A percentile compares a stretch with the other conserved stretches of the same genome.
Conservation (phyloP, 2,888 invertebrate species). For the Lycaena phlaeas region DNA sequence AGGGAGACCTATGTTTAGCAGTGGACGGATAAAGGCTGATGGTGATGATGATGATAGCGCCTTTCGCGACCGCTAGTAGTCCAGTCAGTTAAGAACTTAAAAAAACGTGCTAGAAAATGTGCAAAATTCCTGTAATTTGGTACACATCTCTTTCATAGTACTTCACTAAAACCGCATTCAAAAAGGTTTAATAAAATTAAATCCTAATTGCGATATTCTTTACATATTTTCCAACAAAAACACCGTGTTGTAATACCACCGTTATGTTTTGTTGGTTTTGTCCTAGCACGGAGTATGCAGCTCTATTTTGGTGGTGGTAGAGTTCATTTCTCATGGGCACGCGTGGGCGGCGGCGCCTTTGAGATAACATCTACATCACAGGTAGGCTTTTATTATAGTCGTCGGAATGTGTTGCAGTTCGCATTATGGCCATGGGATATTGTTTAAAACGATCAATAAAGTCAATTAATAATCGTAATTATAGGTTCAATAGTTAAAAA, state of each 20-base stretch:
- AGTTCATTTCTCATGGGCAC: conserved; percentile 3
- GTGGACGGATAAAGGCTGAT: too few relatives aligned
- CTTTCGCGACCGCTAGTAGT: too few relatives aligned
- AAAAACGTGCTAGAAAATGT: too few relatives aligned
- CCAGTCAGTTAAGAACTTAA: too few relatives aligned
- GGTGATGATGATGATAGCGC: too few relatives aligned
- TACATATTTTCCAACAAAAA: conserved; percentile 6
- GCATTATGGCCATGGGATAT: too few relatives aligned
- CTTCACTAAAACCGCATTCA: conserved; percentile 2
- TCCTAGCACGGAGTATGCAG: neutral
- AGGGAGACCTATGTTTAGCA: too few relatives aligned
- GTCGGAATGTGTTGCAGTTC: conserved; percentile 14
- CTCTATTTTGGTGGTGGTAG: neutral
- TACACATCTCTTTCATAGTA: too few relatives aligned
- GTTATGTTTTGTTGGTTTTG: conserved; percentile 7
- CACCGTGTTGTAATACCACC: conserved; percentile 3
- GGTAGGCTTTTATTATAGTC: conserved; percentile 57
- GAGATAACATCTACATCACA: conserved; percentile 68
- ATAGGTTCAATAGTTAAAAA: too few relatives aligned
- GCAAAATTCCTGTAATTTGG: neutral
- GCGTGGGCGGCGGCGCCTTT: conserved; percentile 56
- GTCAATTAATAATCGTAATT: too few relatives aligned
- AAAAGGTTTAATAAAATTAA: neutral
- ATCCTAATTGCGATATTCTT: conserved; percentile 3
- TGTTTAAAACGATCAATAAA: too few relatives aligned